Base-by-base conservation (phyloP, 2,888 invertebrate genomes). In the Chirona hameri region DNA sequence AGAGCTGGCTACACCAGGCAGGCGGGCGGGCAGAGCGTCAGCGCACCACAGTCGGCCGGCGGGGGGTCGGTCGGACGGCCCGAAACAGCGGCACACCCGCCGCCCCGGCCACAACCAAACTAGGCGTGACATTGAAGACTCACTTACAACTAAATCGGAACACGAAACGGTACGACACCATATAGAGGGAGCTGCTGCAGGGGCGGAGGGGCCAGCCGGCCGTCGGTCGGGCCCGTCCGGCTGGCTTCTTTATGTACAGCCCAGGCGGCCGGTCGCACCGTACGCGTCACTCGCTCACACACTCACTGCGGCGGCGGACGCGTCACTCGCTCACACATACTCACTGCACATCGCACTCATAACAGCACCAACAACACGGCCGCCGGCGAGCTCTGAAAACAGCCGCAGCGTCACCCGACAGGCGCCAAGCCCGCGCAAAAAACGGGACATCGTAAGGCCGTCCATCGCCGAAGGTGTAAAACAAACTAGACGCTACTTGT, bases 401-500 rank as follows among this genome's bases (percentile, higher is more conserved):
- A 27, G n/a, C 14, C 27, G 31, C 72, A 4, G 72, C 4, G 72
- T 14, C 29, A 31, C n/a, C 72, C 69, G n/a, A 15, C 69, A 69
- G 60, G 24, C 60, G 60, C 24, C 60, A 60, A 60, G n/a, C 60
- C 60, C 60, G 60, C 60, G 24, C 60, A 60, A 60, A 60, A 72
- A 39, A 21, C 76, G 76, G 27, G 39, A 76, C 39, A 39, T 46
- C 24, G 39, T 76, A 76, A 76, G 76, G 76, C 76, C 21, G 76
- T 39, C 31, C 76, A 24, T 24, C 76, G 76, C 76, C 39, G 46
- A 46, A 76, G 21, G 76, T 76, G 76, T 76, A 76, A 76, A 76
- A 76, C 76, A 76, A 76, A 76, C 76, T 76, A 76, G 76, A 76
- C 76, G 46, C 76, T 76, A 76, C 76, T 76, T 76, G 76, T 76